Conservation (phyloP, 2,888 invertebrate genomes). For the Tineola bisselliella region DNA sequence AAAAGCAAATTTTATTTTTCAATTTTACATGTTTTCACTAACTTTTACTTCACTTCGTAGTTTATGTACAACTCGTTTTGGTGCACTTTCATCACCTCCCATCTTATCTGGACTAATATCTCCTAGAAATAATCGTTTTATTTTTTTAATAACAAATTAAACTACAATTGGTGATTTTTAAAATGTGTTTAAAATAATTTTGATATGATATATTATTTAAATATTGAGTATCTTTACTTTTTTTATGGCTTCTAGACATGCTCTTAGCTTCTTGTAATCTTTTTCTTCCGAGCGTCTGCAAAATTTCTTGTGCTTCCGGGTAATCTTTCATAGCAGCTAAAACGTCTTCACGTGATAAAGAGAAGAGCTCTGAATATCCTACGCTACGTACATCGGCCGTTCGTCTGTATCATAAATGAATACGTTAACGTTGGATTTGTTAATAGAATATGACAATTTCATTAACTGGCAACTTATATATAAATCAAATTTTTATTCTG, state of each 20-base stretch:
- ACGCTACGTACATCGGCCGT: constrained; percentile 96
- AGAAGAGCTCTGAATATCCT: constrained; percentile 94
- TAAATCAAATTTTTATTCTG: too few relatives aligned
- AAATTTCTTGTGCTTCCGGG: constrained; percentile 93
- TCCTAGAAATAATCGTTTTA: constrained; percentile 29
- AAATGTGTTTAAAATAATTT: too few relatives aligned
- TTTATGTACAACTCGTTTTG: constrained; percentile 84
- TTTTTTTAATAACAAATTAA: too few relatives aligned
- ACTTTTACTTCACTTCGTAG: constrained; percentile 85
- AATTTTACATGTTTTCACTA: constrained; percentile 20
- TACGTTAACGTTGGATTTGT: too few relatives aligned
- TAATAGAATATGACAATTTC: too few relatives aligned
- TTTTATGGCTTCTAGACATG: constrained; percentile 61
- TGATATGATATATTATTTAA: neutral
- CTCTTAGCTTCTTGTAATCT: constrained; percentile 84
- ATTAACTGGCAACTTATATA: too few relatives aligned
- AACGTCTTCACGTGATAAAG: constrained; percentile 92
- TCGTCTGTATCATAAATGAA: constrained; percentile 67
- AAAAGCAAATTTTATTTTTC: neutral
- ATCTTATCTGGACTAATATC: constrained; percentile 50
- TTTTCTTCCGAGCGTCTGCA: constrained; percentile 88
- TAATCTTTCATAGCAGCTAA: constrained; percentile 96
- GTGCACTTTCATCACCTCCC: constrained; percentile 71
- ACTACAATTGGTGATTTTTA: too few relatives aligned
- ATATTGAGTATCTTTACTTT: constrained; percentile 21